Evolutionary conservation across 2,888 invertebrate species (phyloP), one percentile per base, ranked within the genome.

Genomic region (Auanema freiburgensis): DNA sequence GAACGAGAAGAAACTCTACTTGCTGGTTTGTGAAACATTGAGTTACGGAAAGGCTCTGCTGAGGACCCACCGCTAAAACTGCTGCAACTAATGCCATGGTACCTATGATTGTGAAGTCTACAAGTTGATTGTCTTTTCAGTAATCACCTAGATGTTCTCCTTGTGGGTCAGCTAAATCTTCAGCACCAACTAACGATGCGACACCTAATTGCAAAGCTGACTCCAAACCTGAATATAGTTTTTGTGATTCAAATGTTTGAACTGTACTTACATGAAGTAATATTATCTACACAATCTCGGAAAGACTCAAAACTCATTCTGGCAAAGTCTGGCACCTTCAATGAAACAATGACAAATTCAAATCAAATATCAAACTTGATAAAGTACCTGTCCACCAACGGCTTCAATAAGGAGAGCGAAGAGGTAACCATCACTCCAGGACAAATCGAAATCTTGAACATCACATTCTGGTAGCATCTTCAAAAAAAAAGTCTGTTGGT

Each of bases 21-120:
- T 76, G 74, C 54, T 76, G 76, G 58, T 74, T 67, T n/a, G 65
- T 65, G 59, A 65, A 74, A 53, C 74, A 72, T 52, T 74, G 72
- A 0, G 76, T 76, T 33, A 63, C 62, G 4, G 69, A 68, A 10
- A 69, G 59, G 43, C 53, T 61, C 21, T 67, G 58, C n/a, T 58
- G 55, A 40, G 72, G 63, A 5, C 65, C 62, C 44, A 77, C 59
- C 2, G 76, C 69, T 55, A 72, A 79, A 14, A 92, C 91, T 84
- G 92, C 90, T 0, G 95, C 92, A 0, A 92, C 92, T 86, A 96
- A 95, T 0, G 96, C 92, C 97, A 97, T 97, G 63, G 96, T 92
- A 11, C 74, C 79, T 78, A 49, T 40, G 65, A 51, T 50, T 5
- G n/a, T 4, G 24, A 1, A 18, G n/a, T n/a, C 25, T 42, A 10